Evolutionary conservation across 2,888 invertebrate species (phyloP).

Genomic region (Reticulitermes lucifugus): DNA sequence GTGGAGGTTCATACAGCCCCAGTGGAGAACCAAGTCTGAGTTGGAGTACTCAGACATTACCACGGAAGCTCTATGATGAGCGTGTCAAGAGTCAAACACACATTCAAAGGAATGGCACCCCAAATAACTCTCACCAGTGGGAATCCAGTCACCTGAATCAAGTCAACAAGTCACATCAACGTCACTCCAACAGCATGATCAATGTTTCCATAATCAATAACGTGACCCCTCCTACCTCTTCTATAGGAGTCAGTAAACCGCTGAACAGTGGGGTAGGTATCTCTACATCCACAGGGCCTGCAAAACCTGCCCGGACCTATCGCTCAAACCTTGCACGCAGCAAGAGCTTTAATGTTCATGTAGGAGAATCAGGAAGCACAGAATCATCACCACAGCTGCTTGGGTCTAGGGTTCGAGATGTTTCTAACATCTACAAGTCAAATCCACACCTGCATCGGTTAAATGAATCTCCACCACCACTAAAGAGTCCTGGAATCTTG

Average conservation of each 20-base stretch:
- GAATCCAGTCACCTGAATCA: constrained; percentile 29
- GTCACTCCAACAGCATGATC: constrained; percentile 56
- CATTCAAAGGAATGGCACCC: constrained; percentile 45
- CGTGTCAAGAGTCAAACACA: constrained; percentile 49
- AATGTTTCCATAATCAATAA: constrained; percentile 60
- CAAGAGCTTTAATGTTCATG: constrained; percentile 88
- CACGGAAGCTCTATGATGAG: constrained; percentile 67
- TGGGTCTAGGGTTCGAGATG: constrained; percentile 1
- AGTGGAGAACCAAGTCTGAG: constrained; percentile 48
- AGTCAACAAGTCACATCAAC: constrained; percentile 18
- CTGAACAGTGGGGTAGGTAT: constrained; percentile 52
- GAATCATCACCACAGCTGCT: neutral
- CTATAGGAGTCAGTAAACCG: constrained; percentile 57
- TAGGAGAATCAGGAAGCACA: constrained; percentile 60
- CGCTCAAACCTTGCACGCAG: constrained; percentile 79
- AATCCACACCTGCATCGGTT: constrained; percentile 80
- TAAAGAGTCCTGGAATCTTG: constrained; percentile 88
- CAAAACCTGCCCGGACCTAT: constrained; percentile 84
- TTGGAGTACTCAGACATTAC: constrained; percentile 74
- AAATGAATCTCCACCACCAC: constrained; percentile 76
- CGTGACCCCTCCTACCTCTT: constrained; percentile 61
- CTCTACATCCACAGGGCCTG: constrained; percentile 69
- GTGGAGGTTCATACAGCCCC: constrained; percentile 71
- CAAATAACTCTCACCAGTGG: constrained; percentile 1
- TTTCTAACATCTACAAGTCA: constrained; percentile 70